Evolutionary conservation across 2,113 vertebrate genomes (phyloP).

Genomic region (Clarias macrocephalus): DNA sequence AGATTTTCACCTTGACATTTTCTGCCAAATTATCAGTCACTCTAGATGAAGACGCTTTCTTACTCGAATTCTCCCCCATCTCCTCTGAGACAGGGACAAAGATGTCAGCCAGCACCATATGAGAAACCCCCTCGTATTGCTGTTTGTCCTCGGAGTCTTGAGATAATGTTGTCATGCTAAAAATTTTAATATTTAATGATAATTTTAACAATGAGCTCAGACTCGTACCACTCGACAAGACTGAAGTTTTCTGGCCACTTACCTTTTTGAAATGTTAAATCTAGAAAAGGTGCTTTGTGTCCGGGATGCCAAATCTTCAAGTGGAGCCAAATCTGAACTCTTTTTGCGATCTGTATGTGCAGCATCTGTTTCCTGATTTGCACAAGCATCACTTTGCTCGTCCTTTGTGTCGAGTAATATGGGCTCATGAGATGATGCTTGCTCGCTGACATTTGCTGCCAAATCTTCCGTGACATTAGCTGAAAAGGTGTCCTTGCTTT

Average conservation of each 20-base stretch:
- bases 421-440: not conserved
- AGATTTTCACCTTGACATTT: not conserved
- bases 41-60: not conserved
- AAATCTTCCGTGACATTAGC: not conserved
- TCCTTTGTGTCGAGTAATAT: not conserved
- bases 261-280: not conserved
- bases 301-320: not conserved
- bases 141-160: not conserved
- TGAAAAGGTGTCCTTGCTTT: not conserved
- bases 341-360: not conserved
- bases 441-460: not conserved
- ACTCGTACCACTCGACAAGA: not conserved
- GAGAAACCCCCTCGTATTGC: conserved; percentile 9
- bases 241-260: not conserved
- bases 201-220: not conserved
- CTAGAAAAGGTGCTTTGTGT: not conserved
- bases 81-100: conserved; percentile 5
- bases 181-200: not conserved
- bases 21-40: not conserved
- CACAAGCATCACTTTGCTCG: not conserved
- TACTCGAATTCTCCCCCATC: not conserved
- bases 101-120: conserved; percentile 6
- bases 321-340: not conserved
- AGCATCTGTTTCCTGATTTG: not conserved
- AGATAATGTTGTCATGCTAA: not conserved